Conservation (phyloP, 2,797 vertebrate genomes). For the Epinephelus coioides region DNA sequence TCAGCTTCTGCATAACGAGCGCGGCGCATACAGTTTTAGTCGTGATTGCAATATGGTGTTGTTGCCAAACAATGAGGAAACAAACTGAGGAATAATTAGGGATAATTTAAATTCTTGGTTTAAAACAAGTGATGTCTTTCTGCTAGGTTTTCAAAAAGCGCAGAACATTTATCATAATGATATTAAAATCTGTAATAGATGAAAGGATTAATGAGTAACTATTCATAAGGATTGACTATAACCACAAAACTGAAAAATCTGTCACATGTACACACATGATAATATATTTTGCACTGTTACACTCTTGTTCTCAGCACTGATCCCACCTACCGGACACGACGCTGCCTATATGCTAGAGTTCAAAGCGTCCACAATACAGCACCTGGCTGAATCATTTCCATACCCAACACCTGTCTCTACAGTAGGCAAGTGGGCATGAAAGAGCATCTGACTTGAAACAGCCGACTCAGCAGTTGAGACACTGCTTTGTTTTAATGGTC, state of each 20-base stretch:
- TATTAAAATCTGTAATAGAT: background rate
- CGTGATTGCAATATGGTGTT: conserved; percentile 32
- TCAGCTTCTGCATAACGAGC: conserved; percentile 44
- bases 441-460: conserved; percentile 37
- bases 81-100: conserved; percentile 32
- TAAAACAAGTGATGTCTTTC: background rate
- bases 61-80: conserved; percentile 49
- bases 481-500: conserved; percentile 67
- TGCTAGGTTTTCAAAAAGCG: background rate
- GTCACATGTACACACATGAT: too few relatives aligned
- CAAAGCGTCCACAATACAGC: conserved; percentile 18
- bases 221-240: background rate
- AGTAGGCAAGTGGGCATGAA: conserved; percentile 23
- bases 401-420: conserved; percentile 37
- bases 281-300: background rate
- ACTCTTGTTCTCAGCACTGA: conserved; percentile 17
- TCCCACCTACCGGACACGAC: conserved; percentile 21
- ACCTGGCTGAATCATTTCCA: conserved; percentile 34
- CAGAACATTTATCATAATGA: background rate
- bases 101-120: background rate
- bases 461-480: conserved; percentile 54
- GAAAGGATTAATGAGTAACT: background rate
- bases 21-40: conserved; percentile 28
- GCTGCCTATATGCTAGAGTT: conserved; percentile 2
- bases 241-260: background rate